phyloP scores from a whole-genome alignment of 2,888 invertebrate genomes.

The Tiliacea citrago region DNA sequence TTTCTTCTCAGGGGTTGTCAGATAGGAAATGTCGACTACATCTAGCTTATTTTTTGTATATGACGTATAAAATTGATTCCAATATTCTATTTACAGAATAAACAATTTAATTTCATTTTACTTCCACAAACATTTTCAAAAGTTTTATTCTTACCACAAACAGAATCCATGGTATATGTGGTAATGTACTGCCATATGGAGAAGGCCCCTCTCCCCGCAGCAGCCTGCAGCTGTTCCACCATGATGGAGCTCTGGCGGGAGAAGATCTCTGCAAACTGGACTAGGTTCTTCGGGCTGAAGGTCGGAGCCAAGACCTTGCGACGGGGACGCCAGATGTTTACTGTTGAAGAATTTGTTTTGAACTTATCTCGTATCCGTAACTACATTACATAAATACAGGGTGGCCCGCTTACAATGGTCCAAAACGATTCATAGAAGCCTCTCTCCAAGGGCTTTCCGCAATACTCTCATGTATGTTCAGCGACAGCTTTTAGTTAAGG shows the following conservation, averaged over 20 bases:
- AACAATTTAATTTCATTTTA: too few species aligned
- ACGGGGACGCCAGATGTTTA: slow-evolving; percentile 71
- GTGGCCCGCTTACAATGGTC: not conserved
- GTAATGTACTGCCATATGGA: slow-evolving; percentile 75
- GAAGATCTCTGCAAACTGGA: slow-evolving; percentile 71
- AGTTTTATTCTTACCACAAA: slow-evolving; percentile 69
- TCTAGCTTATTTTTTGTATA: too few species aligned
- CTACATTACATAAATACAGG: not conserved
- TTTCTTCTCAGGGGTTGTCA: too few species aligned
- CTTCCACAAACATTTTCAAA: too few species aligned
- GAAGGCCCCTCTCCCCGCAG: slow-evolving; percentile 66
- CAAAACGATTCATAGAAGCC: not conserved
- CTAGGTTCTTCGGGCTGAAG: slow-evolving; percentile 71
- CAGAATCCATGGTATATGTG: slow-evolving; percentile 75
- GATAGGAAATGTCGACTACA: too few species aligned
- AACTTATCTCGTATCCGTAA: not conserved
- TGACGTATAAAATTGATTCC: too few species aligned
- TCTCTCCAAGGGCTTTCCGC: not conserved
- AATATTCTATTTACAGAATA: too few species aligned
- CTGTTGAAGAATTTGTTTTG: slow-evolving; percentile 14
- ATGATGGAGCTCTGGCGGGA: slow-evolving; percentile 69
- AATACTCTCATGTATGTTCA: too few species aligned
- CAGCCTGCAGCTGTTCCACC: slow-evolving; percentile 64
- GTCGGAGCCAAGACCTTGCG: slow-evolving; percentile 75
- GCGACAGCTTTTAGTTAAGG: too few species aligned